Conservation (phyloP, 1,140 invertebrate genomes). For the Acromyrmex echinatior region DNA sequence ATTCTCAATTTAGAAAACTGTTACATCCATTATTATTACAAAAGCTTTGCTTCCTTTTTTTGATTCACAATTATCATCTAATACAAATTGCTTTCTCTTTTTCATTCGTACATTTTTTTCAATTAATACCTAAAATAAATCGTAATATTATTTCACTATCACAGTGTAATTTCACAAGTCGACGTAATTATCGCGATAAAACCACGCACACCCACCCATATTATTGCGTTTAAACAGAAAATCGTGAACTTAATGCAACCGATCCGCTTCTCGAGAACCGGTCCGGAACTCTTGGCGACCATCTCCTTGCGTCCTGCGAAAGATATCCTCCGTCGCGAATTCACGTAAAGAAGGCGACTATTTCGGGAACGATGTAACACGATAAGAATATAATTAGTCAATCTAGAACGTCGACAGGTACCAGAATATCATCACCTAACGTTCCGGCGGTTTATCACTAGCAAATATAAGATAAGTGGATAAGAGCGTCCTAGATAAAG, state of each 20-base stretch:
- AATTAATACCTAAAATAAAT: slow-evolving; percentile 21
- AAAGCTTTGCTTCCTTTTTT: neutral
- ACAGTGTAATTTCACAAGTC: slow-evolving; percentile 30
- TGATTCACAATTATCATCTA: neutral
- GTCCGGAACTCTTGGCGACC: slow-evolving; percentile 79
- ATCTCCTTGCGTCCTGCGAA: slow-evolving; percentile 60
- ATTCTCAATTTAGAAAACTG: slow-evolving; percentile 16
- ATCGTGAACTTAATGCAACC: slow-evolving; percentile 90
- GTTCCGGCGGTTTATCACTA: slow-evolving; percentile 78
- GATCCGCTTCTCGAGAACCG: slow-evolving; percentile 89
- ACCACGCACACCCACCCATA: slow-evolving; percentile 88
- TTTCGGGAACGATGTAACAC: neutral
- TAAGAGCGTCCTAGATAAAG: slow-evolving; percentile 83
- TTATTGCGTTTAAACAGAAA: slow-evolving; percentile 90
- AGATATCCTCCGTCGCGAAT: slow-evolving; percentile 35
- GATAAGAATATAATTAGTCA: slow-evolving; percentile 47
- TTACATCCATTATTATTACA: slow-evolving; percentile 41
- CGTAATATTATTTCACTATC: slow-evolving; percentile 27
- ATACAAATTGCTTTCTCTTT: neutral
- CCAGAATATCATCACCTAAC: slow-evolving; percentile 47
- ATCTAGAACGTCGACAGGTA: slow-evolving; percentile 70
- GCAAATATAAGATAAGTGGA: slow-evolving; percentile 85
- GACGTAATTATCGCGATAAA: slow-evolving; percentile 26
- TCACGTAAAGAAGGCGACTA: neutral
- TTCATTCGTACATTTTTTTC: neutral